Base-by-base conservation (phyloP, 2,888 invertebrate genomes). In the Ochropacha duplaris region DNA sequence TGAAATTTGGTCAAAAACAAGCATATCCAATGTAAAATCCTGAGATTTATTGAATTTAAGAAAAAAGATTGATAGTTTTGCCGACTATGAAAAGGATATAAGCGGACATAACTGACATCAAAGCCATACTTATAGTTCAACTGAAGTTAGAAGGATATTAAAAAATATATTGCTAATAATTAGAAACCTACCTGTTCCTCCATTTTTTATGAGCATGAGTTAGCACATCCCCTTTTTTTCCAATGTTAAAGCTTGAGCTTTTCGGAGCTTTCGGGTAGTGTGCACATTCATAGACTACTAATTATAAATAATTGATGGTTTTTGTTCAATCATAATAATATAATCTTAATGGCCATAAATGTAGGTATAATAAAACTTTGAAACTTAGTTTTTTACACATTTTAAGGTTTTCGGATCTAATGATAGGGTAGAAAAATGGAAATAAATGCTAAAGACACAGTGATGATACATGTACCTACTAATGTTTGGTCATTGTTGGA, bases 231-330 rank as follows among this genome's bases (percentile, higher is more conserved):
- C 73, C 76, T 70, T 66, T 73, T 70, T 69, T 54, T 31, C 12
- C 4, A 56, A 24, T 24, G 28, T 49, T 69, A 66, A 28, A 61
- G 63, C 72, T 79, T 72, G 60, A 66, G 76, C 49, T 8, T 49
- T 49, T n/a, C n/a, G 36, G 39, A 31, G n/a, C 26, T 16, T 26
- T 51, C 16, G 28, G 6, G 16, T 51, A 72, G 76, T 74, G 65
- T 75, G 74, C 78, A 69, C 74, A 68, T 71, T 61, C 49, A 68
- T 74, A 78, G 73, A 71, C 71, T 67, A 71, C 72, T 80, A 76
- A 83, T 83, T 82, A 79, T 69, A 59, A 54, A 57, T 72, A 69
- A 76, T 70, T 78, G 68, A 76, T 73, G 62, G 62, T 75, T 77
- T 78, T 78, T 76, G 60, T 66, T 61, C 16, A 44, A 44, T 44